Conservation (phyloP, 1,140 invertebrate genomes). For the Temnothorax curvispinosus region DNA sequence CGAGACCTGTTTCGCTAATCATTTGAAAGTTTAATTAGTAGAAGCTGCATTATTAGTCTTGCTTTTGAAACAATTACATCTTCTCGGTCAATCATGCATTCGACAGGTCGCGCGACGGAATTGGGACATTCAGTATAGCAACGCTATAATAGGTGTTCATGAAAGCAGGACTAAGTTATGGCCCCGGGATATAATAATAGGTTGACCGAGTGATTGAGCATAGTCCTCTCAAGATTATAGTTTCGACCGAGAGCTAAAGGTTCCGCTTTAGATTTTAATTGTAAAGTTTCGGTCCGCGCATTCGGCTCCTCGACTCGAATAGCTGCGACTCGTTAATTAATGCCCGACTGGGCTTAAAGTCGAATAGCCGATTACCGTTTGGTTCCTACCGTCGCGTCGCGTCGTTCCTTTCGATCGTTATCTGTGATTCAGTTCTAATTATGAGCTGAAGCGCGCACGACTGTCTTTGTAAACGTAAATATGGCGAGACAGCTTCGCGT, state of each 20-base stretch:
- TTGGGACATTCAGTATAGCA: neutral
- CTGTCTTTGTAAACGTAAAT: conserved; percentile 9
- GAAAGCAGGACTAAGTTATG: conserved; percentile 19
- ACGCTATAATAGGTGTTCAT: neutral
- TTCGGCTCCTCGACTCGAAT: conserved; percentile 29
- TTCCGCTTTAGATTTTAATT: conserved; percentile 65
- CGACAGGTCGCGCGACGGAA: neutral
- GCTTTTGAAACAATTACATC: neutral
- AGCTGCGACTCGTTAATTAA: conserved; percentile 56
- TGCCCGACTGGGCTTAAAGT: conserved; percentile 42
- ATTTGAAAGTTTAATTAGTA: neutral
- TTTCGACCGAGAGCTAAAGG: conserved; percentile 42
- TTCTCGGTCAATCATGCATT: neutral
- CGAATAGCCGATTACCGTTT: conserved; percentile 19
- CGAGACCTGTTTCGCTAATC: neutral
- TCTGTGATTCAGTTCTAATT: neutral
- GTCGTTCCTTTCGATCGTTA: neutral
- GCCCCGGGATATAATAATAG: conserved; percentile 33
- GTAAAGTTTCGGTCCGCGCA: conserved; percentile 42
- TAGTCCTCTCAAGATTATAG: conserved; percentile 59
- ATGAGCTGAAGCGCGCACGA: neutral
- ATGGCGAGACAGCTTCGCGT: neutral
- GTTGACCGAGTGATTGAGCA: conserved; percentile 43
- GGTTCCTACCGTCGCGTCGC: neutral
- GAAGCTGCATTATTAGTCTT: neutral